Evolutionary conservation across 2,888 invertebrate species (phyloP).

Genomic region (Melanargia galathea): DNA sequence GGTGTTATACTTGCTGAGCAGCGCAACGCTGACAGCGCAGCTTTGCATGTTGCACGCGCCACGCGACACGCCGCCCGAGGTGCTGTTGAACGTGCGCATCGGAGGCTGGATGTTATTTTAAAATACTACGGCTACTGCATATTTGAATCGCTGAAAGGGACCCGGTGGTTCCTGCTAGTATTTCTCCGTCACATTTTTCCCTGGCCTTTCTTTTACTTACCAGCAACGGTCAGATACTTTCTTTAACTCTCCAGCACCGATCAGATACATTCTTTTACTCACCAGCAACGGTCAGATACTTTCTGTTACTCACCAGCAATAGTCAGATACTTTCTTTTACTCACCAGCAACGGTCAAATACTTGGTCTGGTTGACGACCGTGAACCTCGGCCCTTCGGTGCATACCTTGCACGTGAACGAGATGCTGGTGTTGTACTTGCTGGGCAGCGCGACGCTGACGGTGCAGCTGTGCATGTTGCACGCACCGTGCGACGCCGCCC

Average conservation of each 20-base stretch:
- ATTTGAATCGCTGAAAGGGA: no score
- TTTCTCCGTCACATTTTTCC: no score
- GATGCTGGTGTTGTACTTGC: conserved; percentile 60
- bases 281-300: no score
- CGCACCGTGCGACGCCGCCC: conserved; percentile 56
- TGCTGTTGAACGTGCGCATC: conserved; percentile 70
- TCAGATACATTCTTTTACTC: no score
- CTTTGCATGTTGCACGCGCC: conserved; percentile 63
- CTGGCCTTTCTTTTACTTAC: no score
- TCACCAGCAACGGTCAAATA: conserved; percentile 72
- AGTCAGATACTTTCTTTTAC: conserved; percentile 68
- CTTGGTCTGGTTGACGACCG: conserved; percentile 73
- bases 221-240: no score
- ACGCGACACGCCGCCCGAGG: conserved; percentile 59
- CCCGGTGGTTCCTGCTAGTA: no score
- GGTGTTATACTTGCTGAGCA: conserved; percentile 64
- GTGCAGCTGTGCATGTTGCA: conserved; percentile 67
- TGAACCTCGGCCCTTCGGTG: conserved; percentile 72
- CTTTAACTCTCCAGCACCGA: no score
- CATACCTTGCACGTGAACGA: conserved; percentile 75
- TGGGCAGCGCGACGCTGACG: conserved; percentile 65
- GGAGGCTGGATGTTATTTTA: no score
- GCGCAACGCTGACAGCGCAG: conserved; percentile 64
- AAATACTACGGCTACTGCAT: no score
- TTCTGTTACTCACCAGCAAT: conserved; percentile 60